Conservation (phyloP, 1,140 invertebrate genomes). For the Popillia japonica region DNA sequence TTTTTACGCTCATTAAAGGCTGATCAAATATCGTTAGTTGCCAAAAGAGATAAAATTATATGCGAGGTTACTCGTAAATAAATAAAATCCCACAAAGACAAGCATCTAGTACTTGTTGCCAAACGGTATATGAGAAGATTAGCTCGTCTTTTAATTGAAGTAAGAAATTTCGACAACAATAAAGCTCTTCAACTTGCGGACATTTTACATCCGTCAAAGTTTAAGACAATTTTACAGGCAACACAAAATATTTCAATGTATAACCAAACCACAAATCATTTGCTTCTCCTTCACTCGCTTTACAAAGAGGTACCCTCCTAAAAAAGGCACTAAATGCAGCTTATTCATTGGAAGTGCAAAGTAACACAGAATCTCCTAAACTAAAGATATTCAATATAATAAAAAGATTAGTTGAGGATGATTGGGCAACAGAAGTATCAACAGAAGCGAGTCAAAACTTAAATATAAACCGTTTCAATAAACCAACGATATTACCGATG, state of each 20-base stretch:
- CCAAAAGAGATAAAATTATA: conserved; percentile 49
- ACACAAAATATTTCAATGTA: neutral
- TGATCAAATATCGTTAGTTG: conserved; percentile 45
- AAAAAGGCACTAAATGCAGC: conserved; percentile 47
- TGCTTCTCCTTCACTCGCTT: conserved; percentile 43
- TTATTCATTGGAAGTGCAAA: conserved; percentile 40
- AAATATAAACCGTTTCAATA: conserved; percentile 49
- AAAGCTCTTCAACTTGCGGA: conserved; percentile 45
- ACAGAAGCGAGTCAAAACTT: conserved; percentile 48
- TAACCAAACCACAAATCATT: conserved; percentile 40
- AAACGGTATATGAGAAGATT: conserved; percentile 55
- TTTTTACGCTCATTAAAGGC: conserved; percentile 42
- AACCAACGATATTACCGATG: conserved; percentile 48
- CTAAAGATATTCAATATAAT: conserved; percentile 52
- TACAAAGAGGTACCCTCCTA: conserved; percentile 47
- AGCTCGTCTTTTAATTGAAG: conserved; percentile 50
- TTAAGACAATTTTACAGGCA: conserved; percentile 42
- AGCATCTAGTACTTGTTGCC: conserved; percentile 51
- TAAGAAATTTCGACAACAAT: conserved; percentile 49
- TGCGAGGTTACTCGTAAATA: conserved; percentile 54
- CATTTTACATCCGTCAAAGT: conserved; percentile 47
- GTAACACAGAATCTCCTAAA: conserved; percentile 41
- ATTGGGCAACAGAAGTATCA: conserved; percentile 56
- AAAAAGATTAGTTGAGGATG: conserved; percentile 51
- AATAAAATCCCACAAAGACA: conserved; percentile 53